Conservation (phyloP, 2,113 vertebrate species). For the Alosa alosa region DNA sequence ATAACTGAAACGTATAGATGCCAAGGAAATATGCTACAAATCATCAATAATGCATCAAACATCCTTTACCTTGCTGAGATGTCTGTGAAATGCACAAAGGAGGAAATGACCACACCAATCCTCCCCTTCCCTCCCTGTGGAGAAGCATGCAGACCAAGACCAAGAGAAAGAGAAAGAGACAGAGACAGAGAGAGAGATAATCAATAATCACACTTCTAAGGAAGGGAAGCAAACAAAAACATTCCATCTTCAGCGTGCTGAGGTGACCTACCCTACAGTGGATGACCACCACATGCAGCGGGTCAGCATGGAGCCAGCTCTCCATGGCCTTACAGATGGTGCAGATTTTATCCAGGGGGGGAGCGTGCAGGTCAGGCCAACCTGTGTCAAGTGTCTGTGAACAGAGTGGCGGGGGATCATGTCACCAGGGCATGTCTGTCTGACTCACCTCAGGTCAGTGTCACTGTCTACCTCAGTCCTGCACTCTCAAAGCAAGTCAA, state of each 20-base stretch:
- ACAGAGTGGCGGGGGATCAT: slow-evolving; percentile 32
- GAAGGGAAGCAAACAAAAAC: background rate
- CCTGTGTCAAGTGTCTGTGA: slow-evolving; percentile 86
- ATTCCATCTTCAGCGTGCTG: background rate
- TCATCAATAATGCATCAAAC: background rate
- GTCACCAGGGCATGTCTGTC: background rate
- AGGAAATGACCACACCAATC: slow-evolving; percentile 91
- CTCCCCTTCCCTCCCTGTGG: slow-evolving; percentile 89
- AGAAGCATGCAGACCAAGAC: slow-evolving; percentile 24
- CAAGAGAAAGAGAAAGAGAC: background rate
- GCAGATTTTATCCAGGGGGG: slow-evolving; percentile 90
- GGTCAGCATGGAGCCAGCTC: slow-evolving; percentile 87
- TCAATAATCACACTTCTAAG: background rate
- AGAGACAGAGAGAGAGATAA: background rate
- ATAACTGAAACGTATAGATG: background rate
- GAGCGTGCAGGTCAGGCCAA: slow-evolving; percentile 94
- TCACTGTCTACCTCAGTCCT: background rate
- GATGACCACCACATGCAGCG: slow-evolving; percentile 88
- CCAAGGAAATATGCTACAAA: background rate
- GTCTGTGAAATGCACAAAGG: slow-evolving; percentile 92
- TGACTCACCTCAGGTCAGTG: background rate
- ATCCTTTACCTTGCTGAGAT: slow-evolving; percentile 87
- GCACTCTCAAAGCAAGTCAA: background rate
- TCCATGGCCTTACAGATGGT: slow-evolving; percentile 97
- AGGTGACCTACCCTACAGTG: slow-evolving; percentile 84